Conservation (phyloP, 2,888 invertebrate species). For the Drosophila nigricruria region DNA sequence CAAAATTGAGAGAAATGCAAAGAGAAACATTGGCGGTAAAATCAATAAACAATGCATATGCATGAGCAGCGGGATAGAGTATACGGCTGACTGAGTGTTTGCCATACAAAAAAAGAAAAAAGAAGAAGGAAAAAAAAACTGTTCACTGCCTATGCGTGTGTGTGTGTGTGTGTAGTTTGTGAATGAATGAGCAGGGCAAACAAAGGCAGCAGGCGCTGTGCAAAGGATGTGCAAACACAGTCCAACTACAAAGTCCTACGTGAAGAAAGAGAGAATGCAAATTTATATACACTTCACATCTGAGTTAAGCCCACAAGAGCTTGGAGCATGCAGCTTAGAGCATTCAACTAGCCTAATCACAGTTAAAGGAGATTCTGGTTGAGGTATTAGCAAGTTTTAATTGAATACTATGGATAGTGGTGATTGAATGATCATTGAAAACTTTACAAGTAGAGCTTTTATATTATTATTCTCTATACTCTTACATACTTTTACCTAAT, state of each 20-base stretch:
- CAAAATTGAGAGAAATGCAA: slow-evolving; percentile 27
- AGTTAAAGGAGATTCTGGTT: background rate
- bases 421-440: too few relatives aligned
- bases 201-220: slow-evolving; percentile 71
- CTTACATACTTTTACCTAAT: background rate
- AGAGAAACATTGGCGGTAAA: slow-evolving; percentile 50
- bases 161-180: slow-evolving; percentile 54
- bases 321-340: slow-evolving; percentile 21
- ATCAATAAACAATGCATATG: slow-evolving; percentile 80
- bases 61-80: slow-evolving; percentile 62
- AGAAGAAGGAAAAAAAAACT: slow-evolving; percentile 30
- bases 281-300: slow-evolving; percentile 47
- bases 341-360: slow-evolving; percentile 4
- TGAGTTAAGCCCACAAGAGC: slow-evolving; percentile 17
- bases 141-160: slow-evolving; percentile 16
- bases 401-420: background rate
- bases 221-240: slow-evolving; percentile 67
- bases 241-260: slow-evolving; percentile 57
- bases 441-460: background rate
- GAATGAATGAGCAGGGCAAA: slow-evolving; percentile 75
- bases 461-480: background rate
- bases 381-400: background rate
- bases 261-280: slow-evolving; percentile 49
- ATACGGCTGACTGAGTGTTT: slow-evolving; percentile 54
- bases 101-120: slow-evolving; percentile 41